Conservation (phyloP, 2,113 vertebrate genomes). For the Melanotaenia duboulayi region DNA sequence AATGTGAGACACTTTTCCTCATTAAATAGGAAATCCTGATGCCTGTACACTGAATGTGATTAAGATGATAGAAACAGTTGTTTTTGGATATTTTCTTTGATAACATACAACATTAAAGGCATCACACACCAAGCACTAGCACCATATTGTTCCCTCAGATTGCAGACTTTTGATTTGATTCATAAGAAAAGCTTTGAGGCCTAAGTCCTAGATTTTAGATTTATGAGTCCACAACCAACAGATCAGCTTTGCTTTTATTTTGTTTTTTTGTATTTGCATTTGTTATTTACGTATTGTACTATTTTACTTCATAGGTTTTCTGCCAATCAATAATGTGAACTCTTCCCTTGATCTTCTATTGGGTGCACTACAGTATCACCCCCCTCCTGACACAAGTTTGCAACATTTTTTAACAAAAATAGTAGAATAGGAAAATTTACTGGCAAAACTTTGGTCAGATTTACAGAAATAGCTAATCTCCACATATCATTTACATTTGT, state of each 20-base stretch:
- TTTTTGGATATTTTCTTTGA: constrained; percentile 38
- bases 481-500: neutral
- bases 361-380: no score
- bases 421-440: neutral
- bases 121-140: constrained; percentile 32
- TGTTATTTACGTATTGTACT: neutral
- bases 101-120: constrained; percentile 46
- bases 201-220: constrained; percentile 25
- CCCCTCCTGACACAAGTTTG: neutral
- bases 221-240: constrained; percentile 22
- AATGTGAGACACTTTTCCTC: constrained; percentile 6
- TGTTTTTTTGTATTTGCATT: no score
- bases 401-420: neutral
- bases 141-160: constrained; percentile 32
- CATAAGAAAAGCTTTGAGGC: constrained; percentile 21
- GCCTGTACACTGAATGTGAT: constrained; percentile 27
- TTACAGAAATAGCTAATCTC: no score
- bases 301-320: constrained; percentile 3
- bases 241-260: neutral
- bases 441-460: neutral
- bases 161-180: constrained; percentile 42
- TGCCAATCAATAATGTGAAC: neutral
- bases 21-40: constrained; percentile 4
- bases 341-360: neutral
- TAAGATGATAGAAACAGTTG: constrained; percentile 30